Percentiles rank a stretch among this genome's conserved stretches.
These are phyloP conservation scores for Trissolcus japonicus DNA, from an alignment of 2,888 invertebrate species.

Conservation along the genomic window DNA sequence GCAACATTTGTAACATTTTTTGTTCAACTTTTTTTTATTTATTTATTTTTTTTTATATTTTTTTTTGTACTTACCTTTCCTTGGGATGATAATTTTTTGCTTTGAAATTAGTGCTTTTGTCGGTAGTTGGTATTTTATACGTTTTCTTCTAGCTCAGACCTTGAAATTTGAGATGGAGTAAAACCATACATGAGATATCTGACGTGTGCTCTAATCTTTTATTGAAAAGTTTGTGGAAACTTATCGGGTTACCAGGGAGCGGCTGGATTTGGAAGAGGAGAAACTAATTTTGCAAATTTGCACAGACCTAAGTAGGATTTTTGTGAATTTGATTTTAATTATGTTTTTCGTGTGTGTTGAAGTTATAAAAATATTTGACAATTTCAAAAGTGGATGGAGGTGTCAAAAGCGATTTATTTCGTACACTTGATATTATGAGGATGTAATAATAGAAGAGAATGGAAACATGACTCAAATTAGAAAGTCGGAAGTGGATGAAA, in stretches of 20 bases:
- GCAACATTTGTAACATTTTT: no score
- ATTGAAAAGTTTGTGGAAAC: no score
- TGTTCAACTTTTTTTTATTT: no score
- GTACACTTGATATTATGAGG: slow-evolving; percentile 1
- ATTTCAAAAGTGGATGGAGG: background rate
- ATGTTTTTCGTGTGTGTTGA: background rate
- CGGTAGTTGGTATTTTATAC: no score
- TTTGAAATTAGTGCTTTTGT: no score
- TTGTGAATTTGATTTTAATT: background rate
- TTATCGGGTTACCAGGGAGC: no score
- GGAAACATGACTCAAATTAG: slow-evolving; percentile 14
- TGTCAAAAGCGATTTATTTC: background rate
- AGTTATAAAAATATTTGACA: background rate
- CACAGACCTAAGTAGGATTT: background rate
- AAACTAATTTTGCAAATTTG: background rate
- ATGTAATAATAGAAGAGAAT: slow-evolving; percentile 11
- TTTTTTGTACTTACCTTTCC: background rate
- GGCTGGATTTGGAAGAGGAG: background rate
- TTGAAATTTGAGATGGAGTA: no score
- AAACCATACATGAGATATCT: no score
- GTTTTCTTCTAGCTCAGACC: no score
- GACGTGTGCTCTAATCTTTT: no score
- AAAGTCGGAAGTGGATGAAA: slow-evolving; percentile 10
- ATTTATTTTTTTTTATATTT: no score
- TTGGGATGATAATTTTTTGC: background rate